Percentiles rank a stretch among this genome's conserved stretches.
These are phyloP conservation scores for Pammene fasciana DNA, from an alignment of 2,888 invertebrate genomes.

Conservation along the genomic window DNA sequence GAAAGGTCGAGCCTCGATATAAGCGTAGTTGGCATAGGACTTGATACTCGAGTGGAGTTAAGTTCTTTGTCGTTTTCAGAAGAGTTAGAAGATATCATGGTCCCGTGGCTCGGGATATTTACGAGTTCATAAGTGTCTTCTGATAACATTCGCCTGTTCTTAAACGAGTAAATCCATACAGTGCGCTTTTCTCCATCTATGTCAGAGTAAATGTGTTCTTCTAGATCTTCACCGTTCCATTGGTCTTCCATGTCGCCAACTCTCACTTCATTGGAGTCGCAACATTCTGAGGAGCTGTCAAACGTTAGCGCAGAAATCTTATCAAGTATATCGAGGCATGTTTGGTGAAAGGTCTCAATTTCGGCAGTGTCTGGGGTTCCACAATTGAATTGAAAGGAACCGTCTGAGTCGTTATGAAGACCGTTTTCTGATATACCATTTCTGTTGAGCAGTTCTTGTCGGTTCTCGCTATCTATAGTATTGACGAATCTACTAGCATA, in stretches of 20 bases:
- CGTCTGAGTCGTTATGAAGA: constrained; percentile 42
- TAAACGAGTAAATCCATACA: constrained; percentile 71
- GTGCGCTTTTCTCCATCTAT: constrained; percentile 57
- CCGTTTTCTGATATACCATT: constrained; percentile 38
- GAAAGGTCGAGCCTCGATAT: constrained; percentile 66
- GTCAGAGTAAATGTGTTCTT: constrained; percentile 52
- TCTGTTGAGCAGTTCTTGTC: constrained; percentile 37
- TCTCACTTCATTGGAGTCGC: constrained; percentile 47
- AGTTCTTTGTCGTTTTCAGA: constrained; percentile 50
- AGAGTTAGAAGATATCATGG: constrained; percentile 52
- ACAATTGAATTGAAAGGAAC: constrained; percentile 25
- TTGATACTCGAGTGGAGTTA: constrained; percentile 51
- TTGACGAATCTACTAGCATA: constrained; percentile 37
- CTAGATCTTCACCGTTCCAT: constrained; percentile 47
- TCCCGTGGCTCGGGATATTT: constrained; percentile 52
- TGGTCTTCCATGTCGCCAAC: constrained; percentile 46
- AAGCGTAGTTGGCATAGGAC: constrained; percentile 60
- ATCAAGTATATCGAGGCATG: constrained; percentile 62
- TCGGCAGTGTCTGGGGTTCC: constrained; percentile 27
- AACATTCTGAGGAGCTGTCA: constrained; percentile 58
- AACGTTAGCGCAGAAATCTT: constrained; percentile 53
- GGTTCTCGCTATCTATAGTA: background rate
- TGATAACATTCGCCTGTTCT: constrained; percentile 61
- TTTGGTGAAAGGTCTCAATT: constrained; percentile 47
- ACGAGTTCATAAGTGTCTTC: constrained; percentile 56